Evolutionary conservation across 2,888 invertebrate genomes (phyloP), one percentile per base, ranked within the genome.

Genomic region (Drosophila ezoana): DNA sequence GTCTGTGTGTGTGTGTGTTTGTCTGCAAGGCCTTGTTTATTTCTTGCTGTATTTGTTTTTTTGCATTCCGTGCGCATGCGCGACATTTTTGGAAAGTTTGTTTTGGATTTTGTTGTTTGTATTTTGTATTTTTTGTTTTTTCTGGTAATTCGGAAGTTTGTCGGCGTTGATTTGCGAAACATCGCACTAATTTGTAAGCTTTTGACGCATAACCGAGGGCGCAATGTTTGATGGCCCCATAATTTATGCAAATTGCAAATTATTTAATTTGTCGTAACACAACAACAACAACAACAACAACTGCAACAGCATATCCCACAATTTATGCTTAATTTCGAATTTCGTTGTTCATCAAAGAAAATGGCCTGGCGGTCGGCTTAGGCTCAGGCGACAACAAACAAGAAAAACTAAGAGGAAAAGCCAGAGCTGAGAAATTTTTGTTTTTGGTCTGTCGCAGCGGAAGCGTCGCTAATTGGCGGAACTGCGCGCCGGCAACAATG

Each of bases 381-480:
- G 33, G 9, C 16, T 14, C 16, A 6, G 73, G 41, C 47, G 70
- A 66, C 56, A 61, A 52, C 18, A 72, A 62, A 59, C 33, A 57
- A 60, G 52, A 41, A 47, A 60, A 54, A 61, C 62, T 16, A 52
- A 45, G 56, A 79, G 84, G 73, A 86, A 83, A 87, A 28, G 28
- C 28, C 28, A 28, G 28, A 82, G 87, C 74, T 60, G 74, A 59
- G 70, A 76, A 86, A 83, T 76, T 68, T 56, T n/a, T n/a, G n/a
- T n/a, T n/a, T 79, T 79, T 73, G 40, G 44, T 61, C 47, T 69
- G 44, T 60, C 57, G 3, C 89, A 77, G 89, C 89, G 87, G 85
- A 87, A 87, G 89, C 85, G 52, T 59, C 73, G 74, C 85, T 89
- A 89, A 86, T 86, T 86, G 85, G 89, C 85, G 85, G 89, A 86